Conservation (phyloP, 2,888 invertebrate species). For the Panorpa germanica region DNA sequence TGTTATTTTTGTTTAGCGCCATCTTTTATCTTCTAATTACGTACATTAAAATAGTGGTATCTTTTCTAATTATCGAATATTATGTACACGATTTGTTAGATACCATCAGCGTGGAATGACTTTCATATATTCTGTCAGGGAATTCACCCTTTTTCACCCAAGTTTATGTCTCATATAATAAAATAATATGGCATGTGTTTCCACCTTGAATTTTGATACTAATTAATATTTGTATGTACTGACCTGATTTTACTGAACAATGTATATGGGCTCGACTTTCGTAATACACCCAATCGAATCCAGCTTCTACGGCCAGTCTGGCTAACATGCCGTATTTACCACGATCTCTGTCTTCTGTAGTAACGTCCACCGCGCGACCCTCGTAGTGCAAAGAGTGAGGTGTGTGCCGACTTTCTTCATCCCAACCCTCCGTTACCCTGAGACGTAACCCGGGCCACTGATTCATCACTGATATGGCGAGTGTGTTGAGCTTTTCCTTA, state of each 20-base stretch:
- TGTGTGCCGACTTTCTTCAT: conserved; percentile 63
- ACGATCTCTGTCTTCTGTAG: conserved; percentile 82
- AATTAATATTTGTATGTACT: no score
- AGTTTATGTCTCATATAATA: no score
- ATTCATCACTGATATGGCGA: conserved; percentile 94
- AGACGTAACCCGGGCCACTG: conserved; percentile 92
- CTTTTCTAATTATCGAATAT: no score
- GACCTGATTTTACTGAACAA: conserved; percentile 95
- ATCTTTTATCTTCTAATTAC: no score
- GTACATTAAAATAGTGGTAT: no score
- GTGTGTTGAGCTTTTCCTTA: conserved; percentile 83
- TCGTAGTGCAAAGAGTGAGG: conserved; percentile 87
- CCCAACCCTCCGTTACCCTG: conserved; percentile 91
- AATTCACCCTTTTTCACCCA: no score
- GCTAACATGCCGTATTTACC: conserved; percentile 94
- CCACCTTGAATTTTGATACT: no score
- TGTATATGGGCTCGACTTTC: conserved; percentile 89
- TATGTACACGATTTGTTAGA: no score
- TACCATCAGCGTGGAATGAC: no score
- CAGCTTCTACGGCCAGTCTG: conserved; percentile 85
- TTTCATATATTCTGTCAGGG: no score
- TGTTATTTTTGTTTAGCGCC: no score
- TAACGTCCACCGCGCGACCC: conserved; percentile 89
- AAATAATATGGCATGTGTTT: no score
- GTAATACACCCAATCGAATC: conserved; percentile 98